Base-by-base conservation (phyloP, 2,113 vertebrate genomes). In the Genyomyrus donnyi region DNA sequence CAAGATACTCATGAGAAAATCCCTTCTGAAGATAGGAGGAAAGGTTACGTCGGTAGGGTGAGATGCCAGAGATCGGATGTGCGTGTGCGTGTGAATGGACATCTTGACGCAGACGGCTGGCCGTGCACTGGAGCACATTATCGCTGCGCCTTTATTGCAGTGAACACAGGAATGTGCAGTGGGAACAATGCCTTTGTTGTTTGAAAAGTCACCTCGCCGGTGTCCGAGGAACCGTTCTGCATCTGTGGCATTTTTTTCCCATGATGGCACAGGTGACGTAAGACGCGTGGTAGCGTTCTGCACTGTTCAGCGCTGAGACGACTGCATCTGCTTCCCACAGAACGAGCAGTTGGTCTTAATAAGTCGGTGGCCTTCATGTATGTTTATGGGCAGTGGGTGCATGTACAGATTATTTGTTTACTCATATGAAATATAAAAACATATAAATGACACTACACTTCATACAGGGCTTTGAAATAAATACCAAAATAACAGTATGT, bases 1-100 rank as follows among this genome's bases (percentile, higher is more conserved):
- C 45, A 48, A 48, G 35, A 85, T 85, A 85, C 83, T 48, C 83
- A 85, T 85, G 83, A 85, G 83, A 85, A 85, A 85, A 85, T 85
- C 17, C 21, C 42, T 85, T 48, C 39, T 48, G 45, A 85, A 85
- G 45, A 80, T 39, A 80, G 31, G 74, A 24, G 45, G 83, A 45
- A 85, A 85, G 45, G 45, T 85, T 21, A 85, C 39, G 45, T 45
- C 21, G 83, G 83, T n/a, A 13, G 45, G 45, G 83, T n/a, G 45
- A 48, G 83, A 10, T 21, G 42, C 8, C 45, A 1, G 39, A n/a
- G 83, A 46, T 85, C 45, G 19, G 83, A 85, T 53, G 45, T 21
- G n/a, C n/a, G 49, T 35, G 49, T 52, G 49, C n/a, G 48, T n/a
- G 49, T 50, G 84, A 86, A 45, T 13, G 42, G 24, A 31, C 46